Base-by-base conservation (phyloP, 1,140 invertebrate species). In the Amyelois transitella region DNA sequence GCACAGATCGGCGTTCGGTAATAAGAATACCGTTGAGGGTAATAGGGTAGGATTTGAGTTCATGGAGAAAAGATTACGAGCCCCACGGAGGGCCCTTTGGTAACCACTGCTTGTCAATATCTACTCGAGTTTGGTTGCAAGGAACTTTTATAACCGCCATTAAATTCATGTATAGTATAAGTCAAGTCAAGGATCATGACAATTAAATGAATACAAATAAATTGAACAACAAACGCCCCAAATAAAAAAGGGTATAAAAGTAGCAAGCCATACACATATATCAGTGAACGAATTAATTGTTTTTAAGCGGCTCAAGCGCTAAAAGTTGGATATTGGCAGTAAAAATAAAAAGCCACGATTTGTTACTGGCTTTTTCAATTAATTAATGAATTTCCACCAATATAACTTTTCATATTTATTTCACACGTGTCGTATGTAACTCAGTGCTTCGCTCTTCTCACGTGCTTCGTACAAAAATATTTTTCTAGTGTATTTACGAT, bases 11-110 rank as follows among this genome's bases (percentile, higher is more conserved):
- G 24, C 22, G 48, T 51, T 55, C 55, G 18, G 58, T 68, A 66
- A 69, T 62, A 66, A 60, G 62, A 72, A 72, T 65, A 72, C 52
- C 58, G 56, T 62, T 61, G 57, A 64, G 57, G 60, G 61, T 66
- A 65, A 71, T 65, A 71, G 53, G 62, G 62, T 68, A 66, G 56
- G 63, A 62, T 69, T 66, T 66, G 51, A n/a, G 48, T 58, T 61
- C 57, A 62, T 59, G 60, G 52, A 62, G 57, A 62, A 61, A 61
- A 67, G 62, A 68, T 68, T 68, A 68, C 62, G 38, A 54, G 58
- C 48, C 56, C 51, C 50, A 32, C 51, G 25, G 53, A 53, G 58
- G 55, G 55, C 58, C 50, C 60, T 63, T 66, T 52, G 57, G 58
- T 62, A 63, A 58, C 55, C 53, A 64, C 52, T 53, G 53, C 49